A percentile compares a stretch with the other conserved stretches of the same genome.
These are phyloP conservation scores for Maconellicoccus hirsutus DNA, from an alignment of 1,140 invertebrate genomes.

Conservation along the genomic window DNA sequence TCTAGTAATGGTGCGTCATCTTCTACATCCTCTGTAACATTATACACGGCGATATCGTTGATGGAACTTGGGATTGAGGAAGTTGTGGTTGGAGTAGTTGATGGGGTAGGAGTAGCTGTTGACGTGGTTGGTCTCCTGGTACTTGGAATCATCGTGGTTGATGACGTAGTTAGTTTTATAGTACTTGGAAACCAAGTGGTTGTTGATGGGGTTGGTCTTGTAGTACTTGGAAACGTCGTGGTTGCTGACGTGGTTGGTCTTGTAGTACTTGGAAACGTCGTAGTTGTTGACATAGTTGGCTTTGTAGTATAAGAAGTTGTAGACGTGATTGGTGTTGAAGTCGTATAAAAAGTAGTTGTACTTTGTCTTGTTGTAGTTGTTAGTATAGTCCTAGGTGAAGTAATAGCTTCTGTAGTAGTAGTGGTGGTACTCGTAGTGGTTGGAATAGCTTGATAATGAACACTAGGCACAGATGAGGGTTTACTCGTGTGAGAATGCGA, in stretches of 20 bases:
- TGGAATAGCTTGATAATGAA: background rate
- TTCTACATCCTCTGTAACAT: slow-evolving; percentile 4
- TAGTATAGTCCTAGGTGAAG: background rate
- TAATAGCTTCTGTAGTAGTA: background rate
- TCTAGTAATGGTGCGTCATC: background rate
- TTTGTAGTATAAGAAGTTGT: background rate
- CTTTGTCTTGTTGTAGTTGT: background rate
- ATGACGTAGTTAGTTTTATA: background rate
- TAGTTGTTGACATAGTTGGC: background rate
- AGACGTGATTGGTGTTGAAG: background rate
- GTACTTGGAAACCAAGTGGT: background rate
- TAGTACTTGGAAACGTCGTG: background rate
- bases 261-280: too few species aligned
- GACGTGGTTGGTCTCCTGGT: background rate
- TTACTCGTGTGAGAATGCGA: background rate
- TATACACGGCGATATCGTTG: background rate
- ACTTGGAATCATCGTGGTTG: background rate
- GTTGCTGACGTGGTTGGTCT: background rate
- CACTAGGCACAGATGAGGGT: background rate
- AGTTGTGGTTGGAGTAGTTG: background rate
- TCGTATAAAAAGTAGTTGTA: too few species aligned
- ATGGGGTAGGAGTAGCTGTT: background rate
- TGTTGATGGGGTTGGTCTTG: background rate
- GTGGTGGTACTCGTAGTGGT: background rate
- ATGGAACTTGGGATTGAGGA: background rate